Conservation (phyloP, 2,113 vertebrate species). For the Tetrax tetrax region DNA sequence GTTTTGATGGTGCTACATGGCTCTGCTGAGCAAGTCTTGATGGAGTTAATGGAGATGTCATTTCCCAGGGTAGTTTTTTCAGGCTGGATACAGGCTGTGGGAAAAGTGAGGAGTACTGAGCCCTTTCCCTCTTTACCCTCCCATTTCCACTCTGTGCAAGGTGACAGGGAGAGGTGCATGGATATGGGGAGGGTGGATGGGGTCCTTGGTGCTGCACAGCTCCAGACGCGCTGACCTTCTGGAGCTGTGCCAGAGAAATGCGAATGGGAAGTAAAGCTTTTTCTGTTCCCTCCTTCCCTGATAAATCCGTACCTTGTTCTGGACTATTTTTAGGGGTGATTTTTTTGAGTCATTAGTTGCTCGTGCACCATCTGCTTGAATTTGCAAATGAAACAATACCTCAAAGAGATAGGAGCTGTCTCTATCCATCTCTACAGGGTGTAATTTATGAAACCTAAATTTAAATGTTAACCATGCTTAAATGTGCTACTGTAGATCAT, state of each 20-base stretch:
- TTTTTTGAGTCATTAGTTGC: constrained; percentile 69
- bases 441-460: constrained; percentile 70
- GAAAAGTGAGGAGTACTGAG: not conserved
- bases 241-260: not conserved
- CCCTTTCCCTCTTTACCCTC: not conserved
- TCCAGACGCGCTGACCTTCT: fast-evolving
- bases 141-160: not conserved
- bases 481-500: constrained; percentile 61
- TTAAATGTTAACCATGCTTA: constrained; percentile 64
- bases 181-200: not conserved
- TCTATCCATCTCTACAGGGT: constrained; percentile 56
- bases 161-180: not conserved
- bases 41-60: not conserved
- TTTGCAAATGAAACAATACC: constrained; percentile 70
- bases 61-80: not conserved
- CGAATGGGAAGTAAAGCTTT: not conserved
- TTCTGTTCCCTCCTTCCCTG: constrained; percentile 3
- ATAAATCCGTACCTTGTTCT: constrained; percentile 63
- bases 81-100: not conserved
- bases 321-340: constrained; percentile 68
- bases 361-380: constrained; percentile 69
- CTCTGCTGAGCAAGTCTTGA: not conserved
- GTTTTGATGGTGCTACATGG: not conserved
- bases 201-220: not conserved
- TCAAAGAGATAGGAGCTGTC: constrained; percentile 71